Conservation (phyloP, 2,113 vertebrate genomes). For the Rhea americana region DNA sequence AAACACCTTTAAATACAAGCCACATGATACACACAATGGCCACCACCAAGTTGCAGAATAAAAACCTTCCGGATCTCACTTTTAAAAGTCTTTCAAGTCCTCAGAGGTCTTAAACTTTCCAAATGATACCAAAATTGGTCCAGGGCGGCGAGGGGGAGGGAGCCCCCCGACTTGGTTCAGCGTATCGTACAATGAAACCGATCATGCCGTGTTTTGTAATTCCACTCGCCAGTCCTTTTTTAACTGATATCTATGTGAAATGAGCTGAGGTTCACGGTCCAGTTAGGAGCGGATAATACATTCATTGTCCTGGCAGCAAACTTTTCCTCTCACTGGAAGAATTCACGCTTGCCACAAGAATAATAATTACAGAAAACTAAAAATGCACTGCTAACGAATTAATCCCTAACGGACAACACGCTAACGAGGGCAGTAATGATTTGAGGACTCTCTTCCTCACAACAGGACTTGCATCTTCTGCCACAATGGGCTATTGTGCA, state of each 20-base stretch:
- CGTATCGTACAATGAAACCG: slow-evolving; percentile 73
- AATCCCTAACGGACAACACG: slow-evolving; percentile 86
- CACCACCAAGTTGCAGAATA: slow-evolving; percentile 72
- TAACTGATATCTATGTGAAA: slow-evolving; percentile 86
- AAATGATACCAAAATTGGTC: slow-evolving; percentile 73
- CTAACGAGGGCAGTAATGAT: slow-evolving; percentile 85
- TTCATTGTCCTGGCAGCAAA: slow-evolving; percentile 88
- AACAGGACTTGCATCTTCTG: slow-evolving; percentile 79
- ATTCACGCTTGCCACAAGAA: slow-evolving; percentile 82
- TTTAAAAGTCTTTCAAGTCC: slow-evolving; percentile 77
- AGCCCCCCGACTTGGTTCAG: slow-evolving; percentile 70
- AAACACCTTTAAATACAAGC: slow-evolving; percentile 77
- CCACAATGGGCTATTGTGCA: slow-evolving; percentile 92
- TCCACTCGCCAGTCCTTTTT: slow-evolving; percentile 79
- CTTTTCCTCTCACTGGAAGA: slow-evolving; percentile 82
- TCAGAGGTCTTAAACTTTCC: slow-evolving; percentile 78
- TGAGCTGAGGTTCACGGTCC: slow-evolving; percentile 86
- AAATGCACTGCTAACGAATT: slow-evolving; percentile 84
- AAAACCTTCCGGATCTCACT: slow-evolving; percentile 74
- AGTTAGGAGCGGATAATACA: slow-evolving; percentile 89
- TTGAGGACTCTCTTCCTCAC: slow-evolving; percentile 81
- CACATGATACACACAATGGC: slow-evolving; percentile 72
- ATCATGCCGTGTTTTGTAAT: slow-evolving; percentile 79
- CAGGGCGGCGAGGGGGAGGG: slow-evolving; percentile 55
- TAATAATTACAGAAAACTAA: slow-evolving; percentile 83